Percentiles rank a stretch among this genome's conserved stretches.
Conservation (phyloP, 2,113 vertebrate genomes). For the Etheostoma cragini region DNA sequence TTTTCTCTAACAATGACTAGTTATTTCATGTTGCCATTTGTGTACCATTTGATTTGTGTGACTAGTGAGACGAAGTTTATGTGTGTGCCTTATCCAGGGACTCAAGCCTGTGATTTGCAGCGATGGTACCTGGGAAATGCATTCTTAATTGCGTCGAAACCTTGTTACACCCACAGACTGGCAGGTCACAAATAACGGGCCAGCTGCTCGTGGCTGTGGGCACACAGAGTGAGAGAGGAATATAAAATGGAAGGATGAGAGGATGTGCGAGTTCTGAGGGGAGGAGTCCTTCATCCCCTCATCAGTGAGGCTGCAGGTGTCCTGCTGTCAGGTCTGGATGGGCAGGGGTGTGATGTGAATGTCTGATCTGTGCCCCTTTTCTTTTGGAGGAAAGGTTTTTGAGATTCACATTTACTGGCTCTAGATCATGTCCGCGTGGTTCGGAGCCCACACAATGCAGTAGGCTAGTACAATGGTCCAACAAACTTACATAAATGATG, state of each 20-base stretch:
- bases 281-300: constrained; percentile 69
- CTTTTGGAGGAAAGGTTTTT: constrained; percentile 23
- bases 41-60: constrained; percentile 67
- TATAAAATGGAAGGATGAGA: constrained; percentile 70
- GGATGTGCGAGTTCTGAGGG: constrained; percentile 56
- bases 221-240: constrained; percentile 42
- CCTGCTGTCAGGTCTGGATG: constrained; percentile 71
- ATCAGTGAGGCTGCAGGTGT: constrained; percentile 77
- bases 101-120: constrained; percentile 68
- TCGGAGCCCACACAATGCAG: not conserved
- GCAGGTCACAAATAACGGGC: constrained; percentile 80
- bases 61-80: constrained; percentile 50
- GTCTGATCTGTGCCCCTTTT: constrained; percentile 49
- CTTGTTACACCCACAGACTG: constrained; percentile 77
- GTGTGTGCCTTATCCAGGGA: constrained; percentile 32
- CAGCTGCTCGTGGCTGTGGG: constrained; percentile 72
- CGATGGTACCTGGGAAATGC: constrained; percentile 74
- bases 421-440: not conserved
- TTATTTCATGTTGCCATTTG: constrained; percentile 71
- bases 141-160: constrained; percentile 78
- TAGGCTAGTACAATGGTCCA: not conserved
- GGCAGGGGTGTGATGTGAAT: constrained; percentile 69
- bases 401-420: constrained; percentile 4
- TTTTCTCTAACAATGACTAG: constrained; percentile 67
- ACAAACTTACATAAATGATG: constrained; percentile 21